Evolutionary conservation across 2,113 vertebrate genomes (phyloP).

Genomic region (Micromys minutus): DNA sequence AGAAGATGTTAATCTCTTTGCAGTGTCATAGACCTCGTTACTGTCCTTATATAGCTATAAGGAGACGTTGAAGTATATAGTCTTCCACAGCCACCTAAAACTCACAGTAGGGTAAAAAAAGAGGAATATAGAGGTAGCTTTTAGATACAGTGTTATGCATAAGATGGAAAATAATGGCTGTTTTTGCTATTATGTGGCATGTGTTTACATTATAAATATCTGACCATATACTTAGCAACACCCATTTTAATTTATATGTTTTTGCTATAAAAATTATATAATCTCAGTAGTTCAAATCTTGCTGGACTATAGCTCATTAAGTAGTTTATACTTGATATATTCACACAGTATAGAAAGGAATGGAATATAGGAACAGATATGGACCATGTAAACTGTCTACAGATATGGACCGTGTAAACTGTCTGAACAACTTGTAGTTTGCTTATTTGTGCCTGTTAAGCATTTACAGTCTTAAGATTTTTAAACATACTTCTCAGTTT

Average conservation of each 20-base stretch:
- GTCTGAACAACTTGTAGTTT: background rate
- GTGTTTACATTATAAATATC: background rate
- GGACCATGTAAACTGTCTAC: background rate
- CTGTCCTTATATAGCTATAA: background rate
- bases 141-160: background rate
- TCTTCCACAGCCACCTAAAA: background rate
- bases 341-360: background rate
- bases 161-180: slow-evolving; percentile 1
- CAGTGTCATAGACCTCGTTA: background rate
- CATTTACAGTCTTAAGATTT: background rate
- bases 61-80: background rate
- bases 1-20: background rate
- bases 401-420: background rate
- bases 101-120: background rate
- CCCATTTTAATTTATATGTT: background rate
- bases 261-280: slow-evolving; percentile 1
- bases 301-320: background rate
- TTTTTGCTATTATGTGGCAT: background rate
- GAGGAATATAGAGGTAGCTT: background rate
- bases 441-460: background rate
- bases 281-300: background rate
- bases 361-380: background rate
- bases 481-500: background rate
- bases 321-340: background rate
- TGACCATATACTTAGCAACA: background rate